Conservation (phyloP, 2,797 vertebrate genomes). For the Vireo griseus region DNA sequence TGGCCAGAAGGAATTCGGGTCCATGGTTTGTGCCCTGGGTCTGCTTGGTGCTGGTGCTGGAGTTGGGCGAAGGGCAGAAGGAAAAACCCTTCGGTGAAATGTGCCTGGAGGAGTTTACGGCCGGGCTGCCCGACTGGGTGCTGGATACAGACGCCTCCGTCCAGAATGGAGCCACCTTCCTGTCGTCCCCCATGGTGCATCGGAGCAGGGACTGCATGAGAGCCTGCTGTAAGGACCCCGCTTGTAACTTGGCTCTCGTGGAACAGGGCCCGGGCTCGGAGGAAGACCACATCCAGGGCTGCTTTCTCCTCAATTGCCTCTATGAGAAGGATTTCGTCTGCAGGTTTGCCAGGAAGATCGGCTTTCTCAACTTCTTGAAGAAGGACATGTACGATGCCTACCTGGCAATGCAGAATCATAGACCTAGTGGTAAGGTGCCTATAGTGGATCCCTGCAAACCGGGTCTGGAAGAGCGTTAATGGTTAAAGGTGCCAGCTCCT, state of each 20-base stretch:
- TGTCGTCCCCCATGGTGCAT: slow-evolving; percentile 75
- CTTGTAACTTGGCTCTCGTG: slow-evolving; percentile 89
- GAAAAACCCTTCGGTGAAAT: slow-evolving; percentile 38
- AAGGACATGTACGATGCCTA: slow-evolving; percentile 77
- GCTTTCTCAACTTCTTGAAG: slow-evolving; percentile 82
- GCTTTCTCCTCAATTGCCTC: slow-evolving; percentile 89
- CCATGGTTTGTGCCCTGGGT: not conserved
- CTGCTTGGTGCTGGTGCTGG: not conserved
- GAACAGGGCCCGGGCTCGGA: slow-evolving; percentile 60
- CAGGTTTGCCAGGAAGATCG: slow-evolving; percentile 81
- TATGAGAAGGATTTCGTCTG: slow-evolving; percentile 89
- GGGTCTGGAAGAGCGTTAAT: not conserved
- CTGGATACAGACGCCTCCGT: slow-evolving; percentile 87
- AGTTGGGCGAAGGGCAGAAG: not conserved
- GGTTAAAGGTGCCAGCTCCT: not conserved
- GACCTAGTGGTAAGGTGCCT: slow-evolving; percentile 58
- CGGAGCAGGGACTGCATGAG: slow-evolving; percentile 79
- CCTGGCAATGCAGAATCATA: slow-evolving; percentile 45
- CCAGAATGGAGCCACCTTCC: slow-evolving; percentile 84
- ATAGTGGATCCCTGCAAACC: fast-evolving
- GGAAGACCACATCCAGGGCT: slow-evolving; percentile 71
- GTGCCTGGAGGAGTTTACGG: slow-evolving; percentile 77
- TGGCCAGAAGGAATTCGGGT: not conserved
- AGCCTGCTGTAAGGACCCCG: slow-evolving; percentile 81
- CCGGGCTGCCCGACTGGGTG: slow-evolving; percentile 80